Base-by-base conservation (phyloP, 2,888 invertebrate species). In the Nomada flava region DNA sequence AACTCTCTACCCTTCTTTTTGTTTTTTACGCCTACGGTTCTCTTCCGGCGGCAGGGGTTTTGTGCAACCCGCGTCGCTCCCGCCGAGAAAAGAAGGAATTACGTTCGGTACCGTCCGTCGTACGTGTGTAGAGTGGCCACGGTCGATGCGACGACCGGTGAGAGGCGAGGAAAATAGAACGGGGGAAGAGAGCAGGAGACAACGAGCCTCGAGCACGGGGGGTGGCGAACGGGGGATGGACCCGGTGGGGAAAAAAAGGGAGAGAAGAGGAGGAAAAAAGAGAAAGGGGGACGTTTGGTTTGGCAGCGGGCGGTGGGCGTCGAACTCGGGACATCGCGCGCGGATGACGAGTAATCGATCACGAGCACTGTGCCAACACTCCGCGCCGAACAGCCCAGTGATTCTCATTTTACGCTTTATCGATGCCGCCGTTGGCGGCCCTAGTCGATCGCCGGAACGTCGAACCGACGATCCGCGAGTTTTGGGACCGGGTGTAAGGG, bases 301-400 rank as follows among this genome's bases (percentile, higher is more conserved):
- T 90, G 89, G 89, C 89, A 89, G 89, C 75, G 88, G 86, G 88
- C 72, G 85, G 88, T 89, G 89, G 89, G 89, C 89, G 86, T 89
- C 90, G 90, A 92, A 91, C 90, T 89, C 90, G 89, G 91, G 87
- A 91, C 91, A 91, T 89, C 87, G 91, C 84, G 86, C 86, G 87
- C 86, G 90, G 90, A 93, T 92, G 93, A 93, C 92, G 92, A 92
- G 92, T 92, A 93, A 93, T 93, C 93, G 93, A 93, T 93, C 92
- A 92, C 91, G 89, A 92, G 91, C 89, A 91, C 91, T 92, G 90
- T 90, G 90, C 92, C 92, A 90, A 92, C 91, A 91, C 89, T 91
- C 88, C 83, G 87, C 76, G 79, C 75, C 85, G 85, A 86, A 83
- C 85, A 85, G 86, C 76, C 68, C 86, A 87, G 85, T 84, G 86